Percentiles rank a stretch among this genome's conserved stretches.
Evolutionary conservation across 1,140 invertebrate species (phyloP).

Genomic region (Brachionus sp.): DNA sequence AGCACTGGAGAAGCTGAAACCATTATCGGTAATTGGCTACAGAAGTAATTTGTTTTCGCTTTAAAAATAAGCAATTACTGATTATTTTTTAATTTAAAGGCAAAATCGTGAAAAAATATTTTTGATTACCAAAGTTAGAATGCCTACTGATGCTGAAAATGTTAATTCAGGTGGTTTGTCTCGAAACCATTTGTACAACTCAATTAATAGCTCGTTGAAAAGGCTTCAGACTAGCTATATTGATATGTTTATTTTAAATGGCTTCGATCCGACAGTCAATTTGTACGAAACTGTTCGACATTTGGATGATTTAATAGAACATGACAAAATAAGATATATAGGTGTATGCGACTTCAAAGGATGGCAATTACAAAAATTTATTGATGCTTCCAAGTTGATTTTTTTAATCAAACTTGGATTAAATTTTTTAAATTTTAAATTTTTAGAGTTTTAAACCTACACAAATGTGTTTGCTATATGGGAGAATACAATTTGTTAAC

Average conservation of each 20-base stretch:
- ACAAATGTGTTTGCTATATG: conserved; percentile 37
- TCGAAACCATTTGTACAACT: conserved; percentile 39
- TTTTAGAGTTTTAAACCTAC: conserved; percentile 31
- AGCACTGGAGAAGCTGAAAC: conserved; percentile 50
- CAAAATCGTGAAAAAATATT: conserved; percentile 44
- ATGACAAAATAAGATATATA: conserved; percentile 51
- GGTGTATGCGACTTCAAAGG: conserved; percentile 52
- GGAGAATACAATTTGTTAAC: conserved; percentile 51
- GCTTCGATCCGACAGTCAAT: conserved; percentile 49
- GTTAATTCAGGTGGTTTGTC: conserved; percentile 44
- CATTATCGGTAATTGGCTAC: conserved; percentile 54
- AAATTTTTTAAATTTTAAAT: background rate
- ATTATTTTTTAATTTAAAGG: background rate
- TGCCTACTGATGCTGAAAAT: conserved; percentile 21
- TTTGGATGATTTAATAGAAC: conserved; percentile 50
- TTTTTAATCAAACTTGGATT: background rate
- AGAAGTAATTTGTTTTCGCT: conserved; percentile 50
- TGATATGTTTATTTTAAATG: conserved; percentile 48
- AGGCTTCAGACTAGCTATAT: conserved; percentile 46
- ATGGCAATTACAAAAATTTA: conserved; percentile 52
- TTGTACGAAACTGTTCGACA: conserved; percentile 50
- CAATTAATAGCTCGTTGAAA: conserved; percentile 42
- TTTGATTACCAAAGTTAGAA: conserved; percentile 44
- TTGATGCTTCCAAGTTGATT: conserved; percentile 47
- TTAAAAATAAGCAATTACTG: background rate